Base-by-base conservation (phyloP, 2,888 invertebrate genomes). In the Eumacrocentrus americanus region DNA sequence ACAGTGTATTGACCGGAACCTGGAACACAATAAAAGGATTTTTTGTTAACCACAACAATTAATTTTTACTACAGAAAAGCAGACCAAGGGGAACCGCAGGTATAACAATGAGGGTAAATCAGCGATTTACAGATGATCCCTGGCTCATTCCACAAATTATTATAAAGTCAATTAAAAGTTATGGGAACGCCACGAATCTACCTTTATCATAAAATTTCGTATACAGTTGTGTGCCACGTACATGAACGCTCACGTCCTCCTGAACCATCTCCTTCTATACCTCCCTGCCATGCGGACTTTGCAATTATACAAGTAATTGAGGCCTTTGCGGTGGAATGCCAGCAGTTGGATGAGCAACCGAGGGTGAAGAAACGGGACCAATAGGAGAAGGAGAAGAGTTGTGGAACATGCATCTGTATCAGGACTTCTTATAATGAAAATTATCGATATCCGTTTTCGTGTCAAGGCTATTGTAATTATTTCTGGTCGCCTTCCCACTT, bases 1-100 rank as follows among this genome's bases (percentile, higher is more conserved):
- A 83, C 95, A 95, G 82, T 95, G 95, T 70, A 95, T 86, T 63
- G 94, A 94, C 74, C 91, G 87, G 83, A 95, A 94, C 82, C 92
- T 91, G 87, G 55, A 88, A 71, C 60, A 62, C 46, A 57, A 64
- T 67, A 62, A 25, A 12, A 23, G 22, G 29, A 29, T 6, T 29
- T 6, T 29, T 29, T 29, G 29, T 29, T 55, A 60, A 59, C n/a
- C n/a, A n/a, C n/a, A n/a, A n/a, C n/a, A n/a, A n/a, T n/a, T n/a
- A n/a, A n/a, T n/a, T n/a, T n/a, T n/a, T n/a, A n/a, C n/a, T n/a
- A n/a, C n/a, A n/a, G n/a, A n/a, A n/a, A n/a, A n/a, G n/a, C n/a
- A n/a, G n/a, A n/a, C n/a, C n/a, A n/a, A n/a, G n/a, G n/a, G n/a
- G n/a, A n/a, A n/a, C n/a, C n/a, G n/a, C n/a, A n/a, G n/a, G n/a